These are phyloP conservation scores for Saccopteryx leptura DNA, from an alignment of 2,113 vertebrate genomes.

Conservation along the genomic window DNA sequence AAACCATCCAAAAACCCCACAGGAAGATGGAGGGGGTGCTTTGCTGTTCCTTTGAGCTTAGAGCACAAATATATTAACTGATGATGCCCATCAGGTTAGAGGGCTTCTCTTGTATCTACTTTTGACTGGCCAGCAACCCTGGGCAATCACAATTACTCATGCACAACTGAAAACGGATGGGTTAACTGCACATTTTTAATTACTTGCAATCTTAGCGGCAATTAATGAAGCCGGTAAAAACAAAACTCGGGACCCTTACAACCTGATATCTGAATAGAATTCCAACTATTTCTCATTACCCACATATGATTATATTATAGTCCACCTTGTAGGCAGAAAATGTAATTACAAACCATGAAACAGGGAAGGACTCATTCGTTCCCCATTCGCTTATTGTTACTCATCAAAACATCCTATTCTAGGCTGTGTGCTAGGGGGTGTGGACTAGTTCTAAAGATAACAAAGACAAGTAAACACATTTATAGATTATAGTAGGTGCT, in stretches of 20 bases:
- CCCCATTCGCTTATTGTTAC: not conserved
- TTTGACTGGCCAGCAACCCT: not conserved
- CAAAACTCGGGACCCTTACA: constrained; percentile 31
- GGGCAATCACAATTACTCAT: not conserved
- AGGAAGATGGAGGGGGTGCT: not conserved
- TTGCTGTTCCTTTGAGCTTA: not conserved
- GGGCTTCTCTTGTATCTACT: not conserved
- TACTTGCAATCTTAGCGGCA: constrained; percentile 19
- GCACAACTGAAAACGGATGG: not conserved
- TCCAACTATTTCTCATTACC: not conserved
- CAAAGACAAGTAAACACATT: not conserved
- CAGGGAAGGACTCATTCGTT: not conserved
- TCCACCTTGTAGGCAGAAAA: not conserved
- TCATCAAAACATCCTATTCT: constrained; percentile 23
- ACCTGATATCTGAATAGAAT: constrained; percentile 18
- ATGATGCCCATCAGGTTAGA: not conserved
- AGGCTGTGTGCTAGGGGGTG: not conserved
- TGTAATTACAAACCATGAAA: constrained; percentile 24
- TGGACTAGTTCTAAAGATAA: constrained; percentile 6
- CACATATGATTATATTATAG: not conserved
- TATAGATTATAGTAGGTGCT: not conserved
- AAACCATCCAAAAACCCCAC: not conserved
- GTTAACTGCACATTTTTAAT: not conserved
- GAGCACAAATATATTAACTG: not conserved
- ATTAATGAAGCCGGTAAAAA: constrained; percentile 34